Percentiles rank a stretch among this genome's conserved stretches.
Evolutionary conservation across 2,113 vertebrate genomes (phyloP).

Genomic region (Ammodytes marinus): DNA sequence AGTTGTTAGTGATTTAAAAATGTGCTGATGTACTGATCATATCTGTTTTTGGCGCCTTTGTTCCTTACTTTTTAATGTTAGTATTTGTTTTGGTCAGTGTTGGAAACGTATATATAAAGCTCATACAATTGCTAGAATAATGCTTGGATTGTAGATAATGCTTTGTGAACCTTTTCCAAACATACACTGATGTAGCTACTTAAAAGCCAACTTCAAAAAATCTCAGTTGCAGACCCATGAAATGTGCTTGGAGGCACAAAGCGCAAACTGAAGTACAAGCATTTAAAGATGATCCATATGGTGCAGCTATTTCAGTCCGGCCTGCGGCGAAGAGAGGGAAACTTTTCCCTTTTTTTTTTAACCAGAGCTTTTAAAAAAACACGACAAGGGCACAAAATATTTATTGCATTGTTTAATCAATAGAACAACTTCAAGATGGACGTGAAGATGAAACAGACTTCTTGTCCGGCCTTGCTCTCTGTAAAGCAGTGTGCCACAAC

Average conservation of each 20-base stretch:
- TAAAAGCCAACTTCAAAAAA: background rate
- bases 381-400: slow-evolving; percentile 49
- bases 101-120: too few relatives aligned
- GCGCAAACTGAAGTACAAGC: background rate
- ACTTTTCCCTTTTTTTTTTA: background rate
- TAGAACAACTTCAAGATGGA: slow-evolving; percentile 48
- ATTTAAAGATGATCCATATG: slow-evolving; percentile 8
- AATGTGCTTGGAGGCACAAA: background rate
- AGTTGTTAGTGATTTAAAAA: too few relatives aligned
- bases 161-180: background rate
- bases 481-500: slow-evolving; percentile 66
- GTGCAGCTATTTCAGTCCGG: slow-evolving; percentile 12
- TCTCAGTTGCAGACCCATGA: background rate
- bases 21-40: too few relatives aligned
- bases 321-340: background rate
- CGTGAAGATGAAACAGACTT: slow-evolving; percentile 51
- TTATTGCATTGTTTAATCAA: slow-evolving; percentile 59
- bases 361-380: slow-evolving; percentile 43
- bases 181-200: background rate
- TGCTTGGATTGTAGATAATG: background rate
- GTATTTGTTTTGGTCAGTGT: background rate
- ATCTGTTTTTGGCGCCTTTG: too few relatives aligned
- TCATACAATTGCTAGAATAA: too few relatives aligned
- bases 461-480: slow-evolving; percentile 34
- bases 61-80: too few relatives aligned